phyloP scores from a whole-genome alignment of 2,888 invertebrate genomes.

The Lumbricus terrestris region DNA sequence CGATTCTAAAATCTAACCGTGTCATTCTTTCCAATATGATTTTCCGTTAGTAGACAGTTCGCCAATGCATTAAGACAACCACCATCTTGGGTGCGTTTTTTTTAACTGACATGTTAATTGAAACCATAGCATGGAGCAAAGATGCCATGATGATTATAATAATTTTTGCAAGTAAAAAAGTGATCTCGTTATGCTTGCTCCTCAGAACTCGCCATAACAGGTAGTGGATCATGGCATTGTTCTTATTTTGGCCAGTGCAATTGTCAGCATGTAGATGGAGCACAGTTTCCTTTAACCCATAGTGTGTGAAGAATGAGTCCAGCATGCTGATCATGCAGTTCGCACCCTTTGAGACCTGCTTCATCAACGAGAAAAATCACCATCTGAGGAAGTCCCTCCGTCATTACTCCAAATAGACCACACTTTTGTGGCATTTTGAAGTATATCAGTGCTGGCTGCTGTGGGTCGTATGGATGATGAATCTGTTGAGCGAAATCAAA shows the following conservation, averaged over 20 bases:
- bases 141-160: too few species aligned
- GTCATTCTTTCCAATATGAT: too few species aligned
- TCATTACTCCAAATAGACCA: constrained; percentile 36
- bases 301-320: constrained; percentile 38
- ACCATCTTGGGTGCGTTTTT: too few species aligned
- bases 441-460: constrained; percentile 39
- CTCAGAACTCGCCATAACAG: constrained; percentile 30
- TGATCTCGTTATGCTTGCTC: background rate
- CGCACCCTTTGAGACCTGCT: constrained; percentile 34
- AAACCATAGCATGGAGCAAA: too few species aligned
- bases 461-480: constrained; percentile 4
- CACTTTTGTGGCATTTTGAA: constrained; percentile 41
- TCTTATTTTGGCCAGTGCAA: constrained; percentile 41
- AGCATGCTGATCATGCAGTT: constrained; percentile 36
- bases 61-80: too few species aligned
- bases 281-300: constrained; percentile 36
- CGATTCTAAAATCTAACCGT: too few species aligned
- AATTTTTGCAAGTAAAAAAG: too few species aligned
- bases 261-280: constrained; percentile 38
- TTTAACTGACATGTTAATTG: too few species aligned
- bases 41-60: too few species aligned
- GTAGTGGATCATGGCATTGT: constrained; percentile 35
- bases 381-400: constrained; percentile 25
- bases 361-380: constrained; percentile 42
- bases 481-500: background rate